Evolutionary conservation across 2,888 invertebrate genomes (phyloP).

Genomic region (Andrena haemorrhoa): DNA sequence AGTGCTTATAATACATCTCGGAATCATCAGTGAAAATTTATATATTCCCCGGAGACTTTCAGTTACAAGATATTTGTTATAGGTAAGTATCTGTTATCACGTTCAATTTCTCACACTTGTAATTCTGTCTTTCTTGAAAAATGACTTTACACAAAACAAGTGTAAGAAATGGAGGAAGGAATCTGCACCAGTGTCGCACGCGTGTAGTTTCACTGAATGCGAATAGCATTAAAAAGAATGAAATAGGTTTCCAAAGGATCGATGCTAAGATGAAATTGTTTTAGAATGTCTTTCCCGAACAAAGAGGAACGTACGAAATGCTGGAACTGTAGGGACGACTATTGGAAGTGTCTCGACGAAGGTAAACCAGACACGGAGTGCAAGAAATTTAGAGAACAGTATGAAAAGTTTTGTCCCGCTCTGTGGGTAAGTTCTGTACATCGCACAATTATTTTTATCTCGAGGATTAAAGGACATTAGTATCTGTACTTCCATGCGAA

Average conservation of each 20-base stretch:
- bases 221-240: background rate
- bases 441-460: background rate
- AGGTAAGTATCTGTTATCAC: conserved; percentile 34
- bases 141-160: background rate
- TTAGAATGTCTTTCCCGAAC: conserved; percentile 91
- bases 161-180: background rate
- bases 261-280: conserved; percentile 48
- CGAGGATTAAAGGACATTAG: background rate
- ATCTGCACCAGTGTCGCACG: background rate
- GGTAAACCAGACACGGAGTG: conserved; percentile 89
- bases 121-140: background rate
- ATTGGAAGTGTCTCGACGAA: conserved; percentile 95
- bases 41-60: conserved; percentile 17
- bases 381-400: conserved; percentile 89
- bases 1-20: conserved; percentile 22
- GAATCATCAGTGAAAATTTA: conserved; percentile 38
- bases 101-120: background rate
- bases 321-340: conserved; percentile 94
- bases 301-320: conserved; percentile 93
- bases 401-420: conserved; percentile 91
- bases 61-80: conserved; percentile 2
- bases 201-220: background rate
- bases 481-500: background rate
- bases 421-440: conserved; percentile 89
- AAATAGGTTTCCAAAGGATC: background rate